These are phyloP conservation scores for Poecilia velifera DNA, from an alignment of 2,797 vertebrate species.

Conservation along the genomic window DNA sequence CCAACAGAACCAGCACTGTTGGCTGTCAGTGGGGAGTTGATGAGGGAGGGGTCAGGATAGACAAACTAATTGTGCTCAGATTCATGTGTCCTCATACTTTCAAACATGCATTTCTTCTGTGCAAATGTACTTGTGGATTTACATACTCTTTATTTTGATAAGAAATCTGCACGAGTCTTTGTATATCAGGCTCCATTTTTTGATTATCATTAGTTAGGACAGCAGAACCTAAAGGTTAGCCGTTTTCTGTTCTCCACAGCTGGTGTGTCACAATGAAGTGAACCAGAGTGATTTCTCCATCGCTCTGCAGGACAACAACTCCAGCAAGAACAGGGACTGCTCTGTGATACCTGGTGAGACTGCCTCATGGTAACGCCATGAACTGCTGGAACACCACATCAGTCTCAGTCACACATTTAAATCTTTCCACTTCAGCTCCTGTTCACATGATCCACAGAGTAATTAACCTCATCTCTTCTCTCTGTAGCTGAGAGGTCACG, in stretches of 20 bases:
- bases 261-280: constrained; percentile 84
- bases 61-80: neutral
- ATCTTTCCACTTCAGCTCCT: neutral
- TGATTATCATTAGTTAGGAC: neutral
- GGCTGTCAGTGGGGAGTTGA: neutral
- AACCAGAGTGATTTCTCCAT: constrained; percentile 85
- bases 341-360: constrained; percentile 89
- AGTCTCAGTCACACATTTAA: neutral
- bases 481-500: constrained; percentile 90
- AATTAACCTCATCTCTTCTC: neutral
- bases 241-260: constrained; percentile 72
- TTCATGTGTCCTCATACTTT: neutral
- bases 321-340: constrained; percentile 88
- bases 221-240: neutral
- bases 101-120: neutral
- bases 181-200: neutral
- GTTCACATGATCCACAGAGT: neutral
- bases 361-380: neutral
- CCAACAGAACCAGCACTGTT: neutral
- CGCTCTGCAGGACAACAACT: constrained; percentile 88
- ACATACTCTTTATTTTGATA: neutral
- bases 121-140: neutral
- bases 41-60: neutral
- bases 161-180: neutral
- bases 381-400: neutral